Evolutionary conservation across 2,113 vertebrate species (phyloP).

Genomic region (Orthonyx spaldingii): DNA sequence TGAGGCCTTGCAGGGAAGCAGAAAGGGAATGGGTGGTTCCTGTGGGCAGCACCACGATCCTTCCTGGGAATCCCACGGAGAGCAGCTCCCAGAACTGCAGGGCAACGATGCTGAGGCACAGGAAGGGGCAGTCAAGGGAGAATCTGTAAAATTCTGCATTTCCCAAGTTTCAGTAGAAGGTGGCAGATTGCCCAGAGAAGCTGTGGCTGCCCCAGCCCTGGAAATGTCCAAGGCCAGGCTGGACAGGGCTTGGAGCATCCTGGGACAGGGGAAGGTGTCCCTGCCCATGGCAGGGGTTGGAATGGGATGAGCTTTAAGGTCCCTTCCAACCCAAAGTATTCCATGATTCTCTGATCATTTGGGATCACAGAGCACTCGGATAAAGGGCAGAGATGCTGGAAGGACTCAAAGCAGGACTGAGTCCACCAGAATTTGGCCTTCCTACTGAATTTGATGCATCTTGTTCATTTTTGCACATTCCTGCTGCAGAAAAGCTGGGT

Average conservation of each 20-base stretch:
- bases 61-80: accelerated
- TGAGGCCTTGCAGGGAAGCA: neutral
- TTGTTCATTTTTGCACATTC: neutral
- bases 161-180: neutral
- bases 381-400: neutral
- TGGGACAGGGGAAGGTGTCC: accelerated
- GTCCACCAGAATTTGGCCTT: neutral
- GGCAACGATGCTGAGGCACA: neutral
- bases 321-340: neutral
- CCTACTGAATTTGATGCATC: neutral
- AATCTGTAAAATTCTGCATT: accelerated
- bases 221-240: accelerated
- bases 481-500: neutral
- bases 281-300: neutral
- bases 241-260: accelerated
- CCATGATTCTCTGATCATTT: neutral
- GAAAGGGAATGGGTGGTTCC: accelerated
- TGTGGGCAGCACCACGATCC: neutral
- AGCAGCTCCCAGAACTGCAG: neutral
- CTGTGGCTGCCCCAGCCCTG: neutral
- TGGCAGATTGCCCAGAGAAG: neutral
- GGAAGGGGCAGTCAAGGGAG: neutral
- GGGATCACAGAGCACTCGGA: accelerated
- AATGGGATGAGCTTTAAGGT: neutral
- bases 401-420: neutral